Base-by-base conservation (phyloP, 2,888 invertebrate genomes). In the Seira sanloemensis region DNA sequence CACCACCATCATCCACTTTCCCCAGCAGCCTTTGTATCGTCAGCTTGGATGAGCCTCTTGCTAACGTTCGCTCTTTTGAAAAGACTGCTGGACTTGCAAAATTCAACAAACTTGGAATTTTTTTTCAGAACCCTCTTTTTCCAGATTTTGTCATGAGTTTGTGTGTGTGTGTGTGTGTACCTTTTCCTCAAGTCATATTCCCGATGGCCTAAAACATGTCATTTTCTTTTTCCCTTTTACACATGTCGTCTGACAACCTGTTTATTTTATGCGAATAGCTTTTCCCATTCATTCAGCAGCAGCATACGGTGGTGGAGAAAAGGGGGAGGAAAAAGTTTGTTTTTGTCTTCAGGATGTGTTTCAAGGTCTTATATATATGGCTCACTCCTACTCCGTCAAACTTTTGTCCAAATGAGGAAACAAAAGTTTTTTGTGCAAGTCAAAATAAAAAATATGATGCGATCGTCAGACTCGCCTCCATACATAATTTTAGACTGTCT, bases 371-470 rank as follows among this genome's bases (percentile, higher is more conserved):
- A 62, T 62, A n/a, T n/a, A n/a, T n/a, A n/a, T n/a, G n/a, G n/a
- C 16, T 50, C 50, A 50, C 16, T 18, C 50, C 19, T 58, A 18
- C 9, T 18, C 58, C 58, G 58, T 58, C 58, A 62, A 62, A 62
- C 62, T 62, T 50, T 50, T 62, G 50, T n/a, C 37, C 19, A 62
- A 62, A 9, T 62, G 62, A 62, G 7, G 62, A 62, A 23, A n/a
- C n/a, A 12, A 62, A 62, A 62, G 62, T 62, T 62, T 62, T 23
- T n/a, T 58, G 37, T 37, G 7, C 62, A 21, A 62, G 62, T 21
- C 62, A 62, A 23, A 62, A 21, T 62, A 62, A 62, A n/a, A n/a
- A 62, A 23, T 62, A 62, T 62, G 62, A 62, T 62, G 62, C 62
- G 21, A n/a, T n/a, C 21, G 62, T 62, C 21, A 21, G 19, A 62